phyloP scores from a whole-genome alignment of 1,140 invertebrate species.

The Meloidogyne exigua region DNA sequence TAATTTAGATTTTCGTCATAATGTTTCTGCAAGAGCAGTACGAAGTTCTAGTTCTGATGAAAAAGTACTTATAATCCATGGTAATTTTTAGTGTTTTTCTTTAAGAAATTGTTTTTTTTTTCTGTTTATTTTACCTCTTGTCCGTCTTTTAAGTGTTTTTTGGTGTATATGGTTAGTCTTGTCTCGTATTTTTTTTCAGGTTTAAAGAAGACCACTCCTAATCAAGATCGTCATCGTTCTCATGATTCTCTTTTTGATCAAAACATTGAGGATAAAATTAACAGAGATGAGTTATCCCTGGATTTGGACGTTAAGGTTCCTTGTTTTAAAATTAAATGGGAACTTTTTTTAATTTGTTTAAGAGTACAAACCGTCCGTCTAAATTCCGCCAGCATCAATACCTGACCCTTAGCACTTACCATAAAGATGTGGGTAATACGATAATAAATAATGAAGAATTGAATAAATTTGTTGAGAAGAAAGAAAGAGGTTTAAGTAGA shows the following conservation, averaged over 20 bases:
- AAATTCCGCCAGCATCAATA: constrained; percentile 17
- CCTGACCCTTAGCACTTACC: not conserved
- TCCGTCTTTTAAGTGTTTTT: not conserved
- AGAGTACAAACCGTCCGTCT: not conserved
- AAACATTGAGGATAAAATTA: not conserved
- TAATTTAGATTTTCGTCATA: constrained; percentile 12
- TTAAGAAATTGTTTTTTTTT: not conserved
- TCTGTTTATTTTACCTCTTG: too few species aligned
- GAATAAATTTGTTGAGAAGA: not conserved
- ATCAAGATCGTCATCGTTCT: constrained; percentile 20
- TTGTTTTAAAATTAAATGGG: too few species aligned
- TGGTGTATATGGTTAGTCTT: not conserved
- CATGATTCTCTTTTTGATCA: constrained; percentile 23
- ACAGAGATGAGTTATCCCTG: not conserved
- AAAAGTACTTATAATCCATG: constrained; percentile 7
- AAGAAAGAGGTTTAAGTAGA: not conserved
- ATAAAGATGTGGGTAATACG: not conserved
- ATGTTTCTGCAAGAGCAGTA: constrained; percentile 17
- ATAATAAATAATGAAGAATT: not conserved
- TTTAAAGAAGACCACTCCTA: not conserved
- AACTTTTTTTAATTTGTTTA: not conserved
- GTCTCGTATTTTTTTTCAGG: not conserved
- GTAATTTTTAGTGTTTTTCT: not conserved
- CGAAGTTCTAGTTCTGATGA: constrained; percentile 4
- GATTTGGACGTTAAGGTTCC: too few species aligned